phyloP scores from a whole-genome alignment of 2,888 invertebrate species.

The Lucinisca nassula region DNA sequence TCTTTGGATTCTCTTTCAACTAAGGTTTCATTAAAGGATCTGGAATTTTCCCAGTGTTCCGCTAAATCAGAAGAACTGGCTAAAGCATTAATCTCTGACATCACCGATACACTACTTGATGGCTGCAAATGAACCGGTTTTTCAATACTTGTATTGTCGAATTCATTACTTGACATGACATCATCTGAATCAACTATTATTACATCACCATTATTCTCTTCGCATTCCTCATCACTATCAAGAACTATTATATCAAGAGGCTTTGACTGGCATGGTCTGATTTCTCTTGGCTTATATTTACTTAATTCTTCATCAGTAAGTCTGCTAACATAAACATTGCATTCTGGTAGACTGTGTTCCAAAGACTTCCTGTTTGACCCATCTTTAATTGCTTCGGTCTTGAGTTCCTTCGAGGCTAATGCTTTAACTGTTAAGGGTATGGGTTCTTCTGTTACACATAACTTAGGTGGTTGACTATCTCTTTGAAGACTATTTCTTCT shows the following conservation, averaged over 20 bases:
- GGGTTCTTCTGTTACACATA: too few relatives aligned
- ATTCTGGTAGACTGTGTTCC: constrained; percentile 9
- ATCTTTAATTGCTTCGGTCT: background rate
- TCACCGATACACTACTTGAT: too few relatives aligned
- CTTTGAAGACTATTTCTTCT: background rate
- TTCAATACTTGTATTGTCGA: background rate
- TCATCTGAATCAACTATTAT: background rate
- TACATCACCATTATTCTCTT: background rate
- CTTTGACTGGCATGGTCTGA: background rate
- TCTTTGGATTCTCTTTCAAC: too few relatives aligned
- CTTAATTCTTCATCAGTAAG: constrained; percentile 35
- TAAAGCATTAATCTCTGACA: background rate
- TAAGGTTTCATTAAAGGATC: background rate
- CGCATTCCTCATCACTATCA: constrained; percentile 23
- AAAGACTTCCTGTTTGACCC: background rate
- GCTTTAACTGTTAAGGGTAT: too few relatives aligned
- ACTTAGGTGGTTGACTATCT: too few relatives aligned
- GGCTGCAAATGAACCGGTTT: background rate
- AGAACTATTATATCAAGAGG: background rate
- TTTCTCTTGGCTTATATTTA: background rate
- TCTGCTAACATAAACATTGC: constrained; percentile 30
- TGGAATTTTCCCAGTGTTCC: background rate
- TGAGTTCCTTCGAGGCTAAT: too few relatives aligned
- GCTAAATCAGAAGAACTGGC: background rate
- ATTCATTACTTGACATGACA: background rate